Percentiles rank a stretch among this genome's conserved stretches.
Conservation (phyloP, 2,797 vertebrate genomes). For the Rhinella marina region DNA sequence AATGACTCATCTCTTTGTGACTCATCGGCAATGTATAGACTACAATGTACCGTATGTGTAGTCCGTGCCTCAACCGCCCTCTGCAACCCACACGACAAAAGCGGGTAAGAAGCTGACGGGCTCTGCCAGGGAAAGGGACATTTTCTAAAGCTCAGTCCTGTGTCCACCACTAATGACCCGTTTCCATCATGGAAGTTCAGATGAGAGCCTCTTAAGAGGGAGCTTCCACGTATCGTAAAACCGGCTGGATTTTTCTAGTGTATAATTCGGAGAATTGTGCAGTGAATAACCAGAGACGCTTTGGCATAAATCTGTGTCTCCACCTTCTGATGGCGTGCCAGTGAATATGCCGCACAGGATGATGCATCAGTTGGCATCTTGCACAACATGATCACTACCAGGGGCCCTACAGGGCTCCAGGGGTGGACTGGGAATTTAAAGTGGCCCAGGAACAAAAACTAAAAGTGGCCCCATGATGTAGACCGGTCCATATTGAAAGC, state of each 20-base stretch:
- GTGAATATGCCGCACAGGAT: neutral
- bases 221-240: neutral
- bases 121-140: neutral
- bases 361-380: neutral
- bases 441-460: too few relatives aligned
- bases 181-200: neutral
- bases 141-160: too few relatives aligned
- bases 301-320: slow-evolving; percentile 10
- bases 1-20: neutral
- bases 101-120: neutral
- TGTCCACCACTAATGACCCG: neutral
- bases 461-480: too few relatives aligned
- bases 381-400: neutral
- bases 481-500: too few relatives aligned
- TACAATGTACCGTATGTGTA: neutral
- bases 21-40: neutral
- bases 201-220: neutral
- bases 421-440: too few relatives aligned
- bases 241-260: neutral
- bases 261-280: slow-evolving; percentile 7
- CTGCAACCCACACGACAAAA: neutral
- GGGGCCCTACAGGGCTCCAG: neutral
- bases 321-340: slow-evolving; percentile 15
- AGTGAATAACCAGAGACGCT: slow-evolving; percentile 6
- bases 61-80: neutral